Conservation (phyloP, 2,797 vertebrate species). For the Sarcoramphus papa region DNA sequence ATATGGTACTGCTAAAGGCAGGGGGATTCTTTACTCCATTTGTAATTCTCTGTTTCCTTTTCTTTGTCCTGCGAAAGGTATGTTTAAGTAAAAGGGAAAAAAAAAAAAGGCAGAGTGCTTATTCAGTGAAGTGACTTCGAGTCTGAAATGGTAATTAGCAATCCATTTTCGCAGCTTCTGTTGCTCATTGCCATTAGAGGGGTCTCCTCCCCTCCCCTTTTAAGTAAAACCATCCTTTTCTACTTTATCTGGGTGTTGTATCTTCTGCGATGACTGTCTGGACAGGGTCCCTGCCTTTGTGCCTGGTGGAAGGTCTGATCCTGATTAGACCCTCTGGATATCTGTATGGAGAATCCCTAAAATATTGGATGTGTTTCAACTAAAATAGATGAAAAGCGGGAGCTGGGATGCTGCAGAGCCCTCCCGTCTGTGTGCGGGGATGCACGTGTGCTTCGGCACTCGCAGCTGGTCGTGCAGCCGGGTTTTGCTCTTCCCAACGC, state of each 20-base stretch:
- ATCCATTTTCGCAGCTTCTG: background rate
- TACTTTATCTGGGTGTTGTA: background rate
- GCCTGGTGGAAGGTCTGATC: background rate
- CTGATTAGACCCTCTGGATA: background rate
- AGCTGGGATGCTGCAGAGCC: background rate
- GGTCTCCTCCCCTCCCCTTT: conserved; percentile 14
- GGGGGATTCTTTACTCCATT: conserved; percentile 45
- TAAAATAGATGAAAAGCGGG: background rate
- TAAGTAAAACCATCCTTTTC: background rate
- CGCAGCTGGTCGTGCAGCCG: background rate
- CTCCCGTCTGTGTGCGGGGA: background rate
- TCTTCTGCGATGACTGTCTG: background rate
- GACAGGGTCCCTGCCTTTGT: background rate
- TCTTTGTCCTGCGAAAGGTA: conserved; percentile 37
- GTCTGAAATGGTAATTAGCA: background rate
- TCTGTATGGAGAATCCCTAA: fast-evolving
- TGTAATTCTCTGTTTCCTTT: background rate
- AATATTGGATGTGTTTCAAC: background rate
- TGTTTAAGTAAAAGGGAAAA: background rate
- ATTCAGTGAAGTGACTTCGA: background rate
- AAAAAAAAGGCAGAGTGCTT: background rate
- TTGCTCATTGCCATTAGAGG: background rate
- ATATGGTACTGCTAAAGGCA: conserved; percentile 69
- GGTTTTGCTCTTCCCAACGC: background rate
- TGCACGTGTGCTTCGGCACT: background rate